Conservation (phyloP, 2,113 vertebrate species). For the Caranx ignobilis region DNA sequence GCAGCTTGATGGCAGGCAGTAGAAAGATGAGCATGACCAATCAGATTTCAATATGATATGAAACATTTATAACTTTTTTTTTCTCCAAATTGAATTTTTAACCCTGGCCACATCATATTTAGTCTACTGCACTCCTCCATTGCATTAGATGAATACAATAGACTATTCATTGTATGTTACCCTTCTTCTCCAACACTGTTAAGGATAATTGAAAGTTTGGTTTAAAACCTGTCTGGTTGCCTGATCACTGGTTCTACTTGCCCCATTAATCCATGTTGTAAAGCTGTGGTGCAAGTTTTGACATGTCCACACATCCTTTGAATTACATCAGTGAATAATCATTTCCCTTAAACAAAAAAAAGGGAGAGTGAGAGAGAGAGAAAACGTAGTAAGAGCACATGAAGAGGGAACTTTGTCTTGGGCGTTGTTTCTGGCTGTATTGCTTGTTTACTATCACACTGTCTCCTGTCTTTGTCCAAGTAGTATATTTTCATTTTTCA, state of each 20-base stretch:
- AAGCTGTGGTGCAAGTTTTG: not conserved
- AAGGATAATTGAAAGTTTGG: too few relatives aligned
- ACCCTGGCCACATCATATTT: too few relatives aligned
- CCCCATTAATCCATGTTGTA: not conserved
- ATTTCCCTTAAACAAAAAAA: too few relatives aligned
- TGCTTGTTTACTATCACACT: slow-evolving; percentile 19
- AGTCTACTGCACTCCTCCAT: not conserved
- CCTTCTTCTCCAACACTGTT: too few relatives aligned
- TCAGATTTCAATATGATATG: too few relatives aligned
- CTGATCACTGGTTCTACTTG: not conserved
- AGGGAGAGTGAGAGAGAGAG: too few relatives aligned
- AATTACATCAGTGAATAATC: not conserved
- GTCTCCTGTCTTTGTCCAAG: slow-evolving; percentile 32
- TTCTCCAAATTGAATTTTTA: too few relatives aligned
- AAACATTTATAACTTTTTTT: too few relatives aligned
- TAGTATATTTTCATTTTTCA: slow-evolving; percentile 50
- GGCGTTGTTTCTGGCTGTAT: slow-evolving; percentile 5
- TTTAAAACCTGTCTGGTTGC: not conserved
- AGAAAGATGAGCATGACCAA: too few relatives aligned
- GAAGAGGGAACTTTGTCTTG: not conserved
- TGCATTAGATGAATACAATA: not conserved
- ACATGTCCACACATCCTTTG: not conserved
- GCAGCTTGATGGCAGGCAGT: too few relatives aligned
- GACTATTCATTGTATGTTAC: not conserved
- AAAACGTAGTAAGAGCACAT: not conserved